phyloP scores from a whole-genome alignment of 92 coral and sea anemone genomes.

The Zoanthus solanderi region DNA sequence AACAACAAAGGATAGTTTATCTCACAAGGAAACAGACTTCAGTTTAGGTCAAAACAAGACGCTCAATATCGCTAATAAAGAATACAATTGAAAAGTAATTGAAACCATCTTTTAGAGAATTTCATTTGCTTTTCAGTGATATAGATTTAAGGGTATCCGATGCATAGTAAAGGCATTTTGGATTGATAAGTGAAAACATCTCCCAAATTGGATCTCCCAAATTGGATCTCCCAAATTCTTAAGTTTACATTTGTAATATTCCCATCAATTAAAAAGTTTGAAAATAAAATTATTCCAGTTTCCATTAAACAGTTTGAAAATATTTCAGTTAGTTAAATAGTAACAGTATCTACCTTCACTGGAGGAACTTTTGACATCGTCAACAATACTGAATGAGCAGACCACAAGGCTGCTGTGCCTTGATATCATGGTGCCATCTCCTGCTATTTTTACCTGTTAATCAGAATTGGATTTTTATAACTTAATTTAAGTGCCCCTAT shows the following conservation, averaged over 20 bases:
- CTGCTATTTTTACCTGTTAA: slow-evolving; percentile 15
- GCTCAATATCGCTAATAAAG: too few relatives aligned
- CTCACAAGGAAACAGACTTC: background rate
- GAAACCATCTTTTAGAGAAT: background rate
- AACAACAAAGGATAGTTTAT: background rate
- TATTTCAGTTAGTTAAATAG: background rate
- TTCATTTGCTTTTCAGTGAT: background rate
- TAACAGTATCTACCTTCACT: slow-evolving; percentile 14
- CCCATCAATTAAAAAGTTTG: background rate
- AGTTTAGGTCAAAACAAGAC: too few relatives aligned
- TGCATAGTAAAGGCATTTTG: background rate
- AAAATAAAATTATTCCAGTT: background rate
- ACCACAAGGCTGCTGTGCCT: slow-evolving; percentile 19
- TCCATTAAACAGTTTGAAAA: background rate
- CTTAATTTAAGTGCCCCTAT: too few relatives aligned
- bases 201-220: too few relatives aligned
- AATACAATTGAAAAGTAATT: too few relatives aligned
- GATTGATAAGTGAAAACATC: too few relatives aligned
- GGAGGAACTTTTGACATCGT: background rate
- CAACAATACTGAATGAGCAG: background rate
- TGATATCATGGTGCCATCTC: slow-evolving; percentile 15
- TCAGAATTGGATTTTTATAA: background rate
- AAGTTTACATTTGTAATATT: background rate
- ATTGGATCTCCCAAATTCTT: too few relatives aligned
- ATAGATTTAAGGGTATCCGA: background rate